phyloP scores from a whole-genome alignment of 2,797 vertebrate species.

The Myotis daubentonii region DNA sequence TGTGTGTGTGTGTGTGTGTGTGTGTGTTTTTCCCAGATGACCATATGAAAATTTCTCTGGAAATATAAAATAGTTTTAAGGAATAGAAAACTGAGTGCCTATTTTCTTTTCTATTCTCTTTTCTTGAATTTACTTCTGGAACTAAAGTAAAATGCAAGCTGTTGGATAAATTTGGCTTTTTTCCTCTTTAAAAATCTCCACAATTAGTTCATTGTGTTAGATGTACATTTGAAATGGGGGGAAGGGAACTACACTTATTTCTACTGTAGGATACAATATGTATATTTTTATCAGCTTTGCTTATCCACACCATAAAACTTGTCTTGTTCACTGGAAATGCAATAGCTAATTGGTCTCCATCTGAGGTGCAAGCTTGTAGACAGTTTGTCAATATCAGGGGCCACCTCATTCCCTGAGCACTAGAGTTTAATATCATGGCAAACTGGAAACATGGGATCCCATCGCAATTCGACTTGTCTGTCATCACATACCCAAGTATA shows the following conservation, averaged over 20 bases:
- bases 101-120: constrained; percentile 76
- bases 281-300: constrained; percentile 23
- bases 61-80: constrained; percentile 46
- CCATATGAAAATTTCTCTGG: constrained; percentile 56
- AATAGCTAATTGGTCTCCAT: not conserved
- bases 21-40: constrained; percentile 31
- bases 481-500: not conserved
- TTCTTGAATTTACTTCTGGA: constrained; percentile 69
- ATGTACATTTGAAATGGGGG: constrained; percentile 9
- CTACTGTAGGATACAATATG: not conserved
- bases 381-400: not conserved
- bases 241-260: not conserved
- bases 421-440: not conserved
- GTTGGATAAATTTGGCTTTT: constrained; percentile 75
- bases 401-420: not conserved
- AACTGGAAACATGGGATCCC: not conserved
- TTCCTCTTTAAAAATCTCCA: constrained; percentile 75
- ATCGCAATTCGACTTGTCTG: not conserved
- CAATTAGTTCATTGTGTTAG: constrained; percentile 72
- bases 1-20: too few species aligned
- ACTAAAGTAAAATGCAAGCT: constrained; percentile 80
- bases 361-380: not conserved
- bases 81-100: constrained; percentile 75
- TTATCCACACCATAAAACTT: not conserved
- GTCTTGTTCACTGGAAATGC: not conserved